Evolutionary conservation across 2,797 vertebrate species (phyloP), one percentile per base, ranked within the genome.

Genomic region (Tokudaia tokunoshimensis): DNA sequence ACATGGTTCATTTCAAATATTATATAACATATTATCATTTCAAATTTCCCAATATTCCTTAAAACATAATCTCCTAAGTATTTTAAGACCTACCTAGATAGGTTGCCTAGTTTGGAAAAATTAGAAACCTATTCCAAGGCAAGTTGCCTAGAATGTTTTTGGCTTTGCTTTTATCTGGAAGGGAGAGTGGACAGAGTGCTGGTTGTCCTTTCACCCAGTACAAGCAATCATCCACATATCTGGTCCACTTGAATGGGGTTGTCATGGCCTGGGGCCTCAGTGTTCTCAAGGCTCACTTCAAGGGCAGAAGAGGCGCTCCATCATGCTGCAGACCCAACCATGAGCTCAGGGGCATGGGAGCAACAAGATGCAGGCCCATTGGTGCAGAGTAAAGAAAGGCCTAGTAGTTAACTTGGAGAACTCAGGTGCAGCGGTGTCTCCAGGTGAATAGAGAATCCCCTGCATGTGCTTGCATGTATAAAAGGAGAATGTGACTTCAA

Each of bases 1-100:
- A 79, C 97, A 72, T 85, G 13, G 3, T 85, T 92, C 29, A 47
- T 92, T 91, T 88, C 52, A 92, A 74, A 87, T 59, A 57, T 80
- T 7, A 0, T 52, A 10, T 29, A 22, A 3, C 72, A 14, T 65
- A 76, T 89, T 89, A 87, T 41, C 57, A 63, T 34, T 84, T 91
- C 74, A 37, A 44, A 61, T 92, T 94, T 96, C 81, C 95, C 70
- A 74, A 19, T 76, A 17, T 92, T 85, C 41, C 17, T 79, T 90
- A 94, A 94, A 93, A 81, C 26, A 44, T 10, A 29, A n/a, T 59
- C 92, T 96, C 14, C 41, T 2, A 29, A 86, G 65, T 95, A 89
- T 24, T 44, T 83, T 79, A 83, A 94, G 67, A 70, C 37, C 52
- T 89, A 78, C 75, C 37, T 72, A 65, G 67, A 76, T 72, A 89